Conservation (phyloP, 2,797 vertebrate genomes). For the Cetoscarus ocellatus region DNA sequence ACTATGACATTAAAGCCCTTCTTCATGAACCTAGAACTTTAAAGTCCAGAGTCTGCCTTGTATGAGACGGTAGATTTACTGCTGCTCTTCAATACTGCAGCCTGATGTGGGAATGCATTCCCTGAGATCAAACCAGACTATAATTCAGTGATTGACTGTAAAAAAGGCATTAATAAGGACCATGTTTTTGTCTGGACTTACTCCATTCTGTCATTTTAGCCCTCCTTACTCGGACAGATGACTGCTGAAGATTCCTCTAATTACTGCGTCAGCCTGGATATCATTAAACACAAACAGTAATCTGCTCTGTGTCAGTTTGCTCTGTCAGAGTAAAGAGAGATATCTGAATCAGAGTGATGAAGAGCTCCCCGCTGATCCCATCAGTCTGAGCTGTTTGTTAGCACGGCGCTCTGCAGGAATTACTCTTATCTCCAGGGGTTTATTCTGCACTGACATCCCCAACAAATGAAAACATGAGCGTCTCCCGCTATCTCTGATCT, state of each 20-base stretch:
- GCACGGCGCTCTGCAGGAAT: constrained; percentile 33
- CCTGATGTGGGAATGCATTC: too few relatives aligned
- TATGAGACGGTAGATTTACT: too few relatives aligned
- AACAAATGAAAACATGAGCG: constrained; percentile 65
- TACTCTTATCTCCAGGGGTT: constrained; percentile 58
- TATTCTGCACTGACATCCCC: constrained; percentile 51
- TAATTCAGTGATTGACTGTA: too few relatives aligned
- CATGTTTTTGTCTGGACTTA: too few relatives aligned
- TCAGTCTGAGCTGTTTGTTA: constrained; percentile 49
- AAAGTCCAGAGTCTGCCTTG: too few relatives aligned
- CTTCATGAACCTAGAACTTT: too few relatives aligned
- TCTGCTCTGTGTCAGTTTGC: constrained; percentile 36
- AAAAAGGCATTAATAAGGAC: too few relatives aligned
- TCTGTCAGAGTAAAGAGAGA: constrained; percentile 28
- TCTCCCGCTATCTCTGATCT: constrained; percentile 53
- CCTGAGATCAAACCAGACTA: too few relatives aligned
- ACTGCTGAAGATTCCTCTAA: neutral
- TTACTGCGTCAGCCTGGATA: neutral
- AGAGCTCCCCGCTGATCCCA: constrained; percentile 55
- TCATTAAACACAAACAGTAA: constrained; percentile 23
- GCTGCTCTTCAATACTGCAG: too few relatives aligned
- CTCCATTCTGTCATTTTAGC: neutral
- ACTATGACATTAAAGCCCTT: too few relatives aligned
- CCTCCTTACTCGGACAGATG: too few relatives aligned
- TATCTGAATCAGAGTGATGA: constrained; percentile 48